Base-by-base conservation (phyloP, 2,797 vertebrate genomes). In the Poeciliopsis turneri region DNA sequence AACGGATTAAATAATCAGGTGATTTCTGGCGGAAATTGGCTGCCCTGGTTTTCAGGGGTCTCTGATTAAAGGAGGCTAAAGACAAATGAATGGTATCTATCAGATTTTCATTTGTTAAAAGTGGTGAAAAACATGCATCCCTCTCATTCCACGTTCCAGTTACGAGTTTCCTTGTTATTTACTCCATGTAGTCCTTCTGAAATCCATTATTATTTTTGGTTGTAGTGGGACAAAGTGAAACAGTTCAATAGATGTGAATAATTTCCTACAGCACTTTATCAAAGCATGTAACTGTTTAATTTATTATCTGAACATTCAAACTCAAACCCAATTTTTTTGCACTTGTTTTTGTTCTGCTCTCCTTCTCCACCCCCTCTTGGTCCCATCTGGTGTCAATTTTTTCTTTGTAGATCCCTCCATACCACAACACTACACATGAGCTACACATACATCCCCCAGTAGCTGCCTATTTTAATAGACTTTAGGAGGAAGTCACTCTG, bases 401-500 rank as follows among this genome's bases (percentile, higher is more conserved):
- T 94, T 79, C 88, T 92, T 94, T 88, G 90, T 89, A 80, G 82
- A 84, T 92, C 96, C 94, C 92, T 92, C 95, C 92, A 82, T 78
- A 85, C 92, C 93, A 69, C 94, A 94, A 88, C 72, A 74, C 84
- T 49, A 61, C 92, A 88, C 86, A 90, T 87, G 87, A 87, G 85
- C 90, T 85, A 81, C 84, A 77, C 87, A 87, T 85, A 86, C 82
- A 80, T 86, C 80, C 75, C 84, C 89, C 87, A 88, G 89, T 89
- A 92, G 91, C 87, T 61, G 83, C 80, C 55, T 33, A 55, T 93
- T 95, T 96, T 97, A 95, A 97, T 97, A 96, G 96, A 97, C 96
- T 96, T 96, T 93, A 94, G 93, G 90, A 96, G 96, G 95, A 95
- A 95, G 94, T 95, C 95, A 96, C 96, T 96, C 95, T 92, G 90